phyloP scores from a whole-genome alignment of 2,113 vertebrate species.

The Scomber japonicus region DNA sequence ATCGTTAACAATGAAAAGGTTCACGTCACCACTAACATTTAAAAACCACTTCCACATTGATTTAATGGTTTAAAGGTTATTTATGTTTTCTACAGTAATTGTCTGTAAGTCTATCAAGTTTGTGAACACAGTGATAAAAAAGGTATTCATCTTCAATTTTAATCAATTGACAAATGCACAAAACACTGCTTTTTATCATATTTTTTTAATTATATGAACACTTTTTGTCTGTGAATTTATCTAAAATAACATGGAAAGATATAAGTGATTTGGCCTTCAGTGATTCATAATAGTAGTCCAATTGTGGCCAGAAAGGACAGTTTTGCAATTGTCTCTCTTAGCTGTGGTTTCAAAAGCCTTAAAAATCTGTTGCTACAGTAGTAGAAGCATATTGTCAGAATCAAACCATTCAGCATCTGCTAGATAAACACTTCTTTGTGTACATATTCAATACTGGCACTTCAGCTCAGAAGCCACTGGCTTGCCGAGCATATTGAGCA shows the following conservation, averaged over 20 bases:
- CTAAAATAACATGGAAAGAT: not conserved
- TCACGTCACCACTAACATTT: too few relatives aligned
- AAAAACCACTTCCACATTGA: too few relatives aligned
- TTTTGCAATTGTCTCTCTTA: not conserved
- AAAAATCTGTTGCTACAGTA: not conserved
- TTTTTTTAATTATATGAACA: not conserved
- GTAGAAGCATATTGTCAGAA: not conserved
- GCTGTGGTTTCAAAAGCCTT: conserved; percentile 1
- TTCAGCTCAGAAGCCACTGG: conserved; percentile 13
- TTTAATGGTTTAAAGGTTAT: too few relatives aligned
- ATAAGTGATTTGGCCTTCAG: not conserved
- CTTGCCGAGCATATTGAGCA: conserved; percentile 7
- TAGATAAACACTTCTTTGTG: conserved; percentile 39
- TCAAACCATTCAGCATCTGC: not conserved
- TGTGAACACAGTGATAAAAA: too few relatives aligned
- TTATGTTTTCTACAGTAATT: too few relatives aligned
- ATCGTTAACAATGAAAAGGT: too few relatives aligned
- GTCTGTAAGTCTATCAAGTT: too few relatives aligned
- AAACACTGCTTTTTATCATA: too few relatives aligned
- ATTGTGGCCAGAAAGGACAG: not conserved
- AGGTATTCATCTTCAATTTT: too few relatives aligned
- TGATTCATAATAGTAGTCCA: not conserved
- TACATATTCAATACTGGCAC: conserved; percentile 12
- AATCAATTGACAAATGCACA: too few relatives aligned
- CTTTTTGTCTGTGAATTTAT: not conserved